Base-by-base conservation (phyloP, 2,888 invertebrate genomes). In the Entomobrya multifasciata region DNA sequence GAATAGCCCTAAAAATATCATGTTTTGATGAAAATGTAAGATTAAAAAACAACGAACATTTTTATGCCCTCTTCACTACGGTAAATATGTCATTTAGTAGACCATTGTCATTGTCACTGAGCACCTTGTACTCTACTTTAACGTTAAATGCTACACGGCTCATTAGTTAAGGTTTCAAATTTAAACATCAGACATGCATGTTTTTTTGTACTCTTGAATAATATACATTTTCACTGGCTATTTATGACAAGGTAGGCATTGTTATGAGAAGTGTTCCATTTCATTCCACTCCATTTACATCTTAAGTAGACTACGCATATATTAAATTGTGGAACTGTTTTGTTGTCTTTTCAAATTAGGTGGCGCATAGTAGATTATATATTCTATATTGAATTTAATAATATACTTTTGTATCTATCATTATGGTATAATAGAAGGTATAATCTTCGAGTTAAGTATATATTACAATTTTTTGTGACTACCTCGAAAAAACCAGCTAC, bases 211-310 rank as follows among this genome's bases (percentile, higher is more conserved):
- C n/a, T 20, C 20, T 47, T 44, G 10, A 27, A 25, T 20, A 47
- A 65, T n/a, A n/a, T n/a, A n/a, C n/a, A n/a, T n/a, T n/a, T n/a
- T n/a, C n/a, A 65, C 74, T 47, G 52, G 52, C 65, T 52, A 79
- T 79, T 79, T 79, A 65, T 52, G 62, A 79, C 27, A 22, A 60
- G n/a, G 49, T 10, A 67, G n/a, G n/a, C n/a, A n/a, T n/a, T n/a
- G n/a, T n/a, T n/a, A 49, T 62, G 52, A 82, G 82, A 74, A 82
- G 82, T 74, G 82, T 82, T 82, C 82, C 74, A 74, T 82, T 82
- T 74, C 82, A 65, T 79, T 79, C 79, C 79, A 82, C 82, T 82
- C 82, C 82, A 82, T 82, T 82, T 82, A 74, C 72, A 82, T 74
- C 74, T 74, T 25, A 82, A 82, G 74, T 60, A 57, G 77, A 3